Base-by-base conservation (phyloP, 2,888 invertebrate species). In the Chesias legatella region DNA sequence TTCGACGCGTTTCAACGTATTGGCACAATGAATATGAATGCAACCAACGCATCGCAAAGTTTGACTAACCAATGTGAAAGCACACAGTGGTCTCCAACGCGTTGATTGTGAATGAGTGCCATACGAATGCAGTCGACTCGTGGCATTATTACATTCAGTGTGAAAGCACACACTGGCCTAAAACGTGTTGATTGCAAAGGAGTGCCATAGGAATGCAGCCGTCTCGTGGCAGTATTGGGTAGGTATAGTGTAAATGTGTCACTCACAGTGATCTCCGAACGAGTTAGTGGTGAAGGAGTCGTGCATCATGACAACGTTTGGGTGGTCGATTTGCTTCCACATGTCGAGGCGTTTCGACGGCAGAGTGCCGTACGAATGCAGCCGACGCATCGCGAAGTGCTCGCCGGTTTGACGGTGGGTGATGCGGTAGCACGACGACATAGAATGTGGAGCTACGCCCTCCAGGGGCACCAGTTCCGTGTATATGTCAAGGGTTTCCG, bases 291-390 rank as follows among this genome's bases (percentile, higher is more conserved):
- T 94, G 84, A 98, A 98, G 58, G 96, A 94, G 76, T 98, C 98
- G 67, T 95, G 92, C 42, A 99, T 88, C 63, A 95, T 94, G 45
- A 98, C 96, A 58, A 99, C 92, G 89, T 98, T 98, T 63, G 98
- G 95, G 84, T 99, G 98, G 69, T 94, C 93, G 41, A 99, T 89
- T 80, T 96, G 95, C 77, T 97, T 97, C 99, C 99, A 99, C 89
- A 94, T 91, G 61, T 98, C 98, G 26, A 98, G 94, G 89, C 97
- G 94, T 69, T 97, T 97, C 26, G 94, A 93, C 60, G 94, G 94
- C 55, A 93, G 92, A 24, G 95, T 92, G 70, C 94, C 94, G 73
- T 79, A 86, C 81, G 95, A 94, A 81, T 98, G 98, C 63, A 98
- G 92, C 62, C 98, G 91, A 43, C 97, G 91, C 52, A 98, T 85